Evolutionary conservation across 2,797 vertebrate species (phyloP), one percentile per base, ranked within the genome.

Genomic region (Lacerta viridis): DNA sequence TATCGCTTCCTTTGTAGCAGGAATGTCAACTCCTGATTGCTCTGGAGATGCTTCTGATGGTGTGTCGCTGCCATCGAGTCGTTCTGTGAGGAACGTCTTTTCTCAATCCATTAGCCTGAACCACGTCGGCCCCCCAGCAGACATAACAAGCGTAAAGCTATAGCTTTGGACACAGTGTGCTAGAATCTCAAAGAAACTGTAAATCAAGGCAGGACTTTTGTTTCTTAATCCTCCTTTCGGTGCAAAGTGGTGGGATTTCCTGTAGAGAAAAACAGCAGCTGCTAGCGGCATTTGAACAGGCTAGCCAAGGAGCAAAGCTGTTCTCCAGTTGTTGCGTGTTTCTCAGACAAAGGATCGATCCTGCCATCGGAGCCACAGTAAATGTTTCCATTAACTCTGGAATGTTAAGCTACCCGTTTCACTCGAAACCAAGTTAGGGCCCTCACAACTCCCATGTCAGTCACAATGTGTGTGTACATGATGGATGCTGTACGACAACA

Each of bases 211-310:
- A 83, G 77, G 91, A 41, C 5, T 92, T 94, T 91, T 92, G 33
- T 87, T 76, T 79, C 71, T 88, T 90, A 87, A 69, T 85, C 36
- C 76, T 50, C 80, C n/a, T 79, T 74, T 85, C 81, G 80, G 82
- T 83, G 64, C 85, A 92, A 91, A 89, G 87, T 89, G 75, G 93
- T 0, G 11, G 75, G 88, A 90, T 94, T 95, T 96, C 92, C 85
- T 23, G 3, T 94, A 92, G 92, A 88, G 89, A 93, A 91, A 59
- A 84, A 85, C 23, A 90, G 90, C 88, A 83, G 90, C 89, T 95
- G 90, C 80, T 93, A 90, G 43, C 77, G 43, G 86, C 92, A 83
- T 74, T 95, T 87, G 83, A 80, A 84, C 64, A 85, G 36, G 78
- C 80, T 88, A 83, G 46, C 46, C 87, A 91, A 93, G 88, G 93